Percentiles rank a stretch among this genome's conserved stretches.
Evolutionary conservation across 2,113 vertebrate species (phyloP).

Genomic region (Mesoclemmys tuberculata): DNA sequence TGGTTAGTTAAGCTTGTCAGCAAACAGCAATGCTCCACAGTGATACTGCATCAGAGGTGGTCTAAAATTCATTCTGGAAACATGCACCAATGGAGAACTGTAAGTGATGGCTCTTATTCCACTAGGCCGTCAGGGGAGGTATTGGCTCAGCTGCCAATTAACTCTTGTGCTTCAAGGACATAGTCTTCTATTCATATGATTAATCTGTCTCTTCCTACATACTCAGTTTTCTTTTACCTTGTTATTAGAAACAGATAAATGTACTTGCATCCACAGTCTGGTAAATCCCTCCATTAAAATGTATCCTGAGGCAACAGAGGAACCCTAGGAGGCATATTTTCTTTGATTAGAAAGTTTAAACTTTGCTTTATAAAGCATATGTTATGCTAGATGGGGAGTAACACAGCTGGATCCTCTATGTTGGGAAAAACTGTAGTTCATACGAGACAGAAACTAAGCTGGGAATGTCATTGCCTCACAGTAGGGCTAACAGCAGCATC

Average conservation of each 20-base stretch:
- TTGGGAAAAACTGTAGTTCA: background rate
- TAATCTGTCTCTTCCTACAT: slow-evolving; percentile 11
- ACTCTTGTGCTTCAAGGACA: slow-evolving; percentile 27
- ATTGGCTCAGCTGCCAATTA: background rate
- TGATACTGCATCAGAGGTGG: background rate
- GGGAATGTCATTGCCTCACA: background rate
- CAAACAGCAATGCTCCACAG: accelerated
- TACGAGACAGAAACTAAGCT: background rate
- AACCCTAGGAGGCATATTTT: background rate
- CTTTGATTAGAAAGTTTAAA: slow-evolving; percentile 15
- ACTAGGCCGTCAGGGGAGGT: background rate
- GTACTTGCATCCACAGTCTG: slow-evolving; percentile 42
- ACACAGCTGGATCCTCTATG: background rate
- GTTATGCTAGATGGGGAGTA: accelerated
- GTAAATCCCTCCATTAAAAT: slow-evolving; percentile 55
- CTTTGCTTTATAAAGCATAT: background rate
- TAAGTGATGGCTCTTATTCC: background rate
- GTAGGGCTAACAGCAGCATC: background rate
- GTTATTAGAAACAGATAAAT: slow-evolving; percentile 2
- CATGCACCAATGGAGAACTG: background rate
- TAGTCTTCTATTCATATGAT: background rate
- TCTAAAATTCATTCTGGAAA: background rate
- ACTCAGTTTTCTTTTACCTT: background rate
- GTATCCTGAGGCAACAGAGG: slow-evolving; percentile 1
- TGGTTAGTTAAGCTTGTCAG: background rate